phyloP scores from a whole-genome alignment of 2,113 vertebrate genomes.

The Nipponia nippon region DNA sequence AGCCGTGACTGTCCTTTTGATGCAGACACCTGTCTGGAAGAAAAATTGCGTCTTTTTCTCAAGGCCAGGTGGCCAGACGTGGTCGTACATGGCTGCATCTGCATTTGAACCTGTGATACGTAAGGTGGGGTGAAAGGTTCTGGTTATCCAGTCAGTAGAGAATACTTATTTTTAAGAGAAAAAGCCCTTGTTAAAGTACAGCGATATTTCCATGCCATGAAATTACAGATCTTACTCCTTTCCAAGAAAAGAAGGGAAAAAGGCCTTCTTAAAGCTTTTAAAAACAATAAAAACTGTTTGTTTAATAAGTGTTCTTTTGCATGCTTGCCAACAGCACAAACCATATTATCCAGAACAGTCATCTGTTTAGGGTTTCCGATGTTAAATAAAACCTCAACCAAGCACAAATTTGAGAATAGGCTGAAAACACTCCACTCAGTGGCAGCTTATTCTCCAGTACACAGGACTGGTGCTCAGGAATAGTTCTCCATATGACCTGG shows the following conservation, averaged over 20 bases:
- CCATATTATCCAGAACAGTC: slow-evolving; percentile 28
- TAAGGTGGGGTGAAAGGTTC: not conserved
- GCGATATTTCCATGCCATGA: not conserved
- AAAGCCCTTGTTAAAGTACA: not conserved
- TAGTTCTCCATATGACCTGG: not conserved
- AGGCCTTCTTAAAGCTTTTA: slow-evolving; percentile 16
- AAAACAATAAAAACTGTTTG: slow-evolving; percentile 63
- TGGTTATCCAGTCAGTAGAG: not conserved
- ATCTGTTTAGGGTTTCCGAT: slow-evolving; percentile 41
- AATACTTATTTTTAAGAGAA: slow-evolving; percentile 9
- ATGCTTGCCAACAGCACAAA: slow-evolving; percentile 37
- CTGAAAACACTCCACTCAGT: not conserved
- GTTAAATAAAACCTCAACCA: slow-evolving; percentile 40
- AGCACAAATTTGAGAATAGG: slow-evolving; percentile 34
- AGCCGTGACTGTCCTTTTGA: not conserved
- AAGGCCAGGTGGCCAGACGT: not conserved
- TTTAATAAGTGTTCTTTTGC: slow-evolving; percentile 59
- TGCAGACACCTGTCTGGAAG: not conserved
- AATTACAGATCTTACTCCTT: slow-evolving; percentile 7
- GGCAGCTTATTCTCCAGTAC: not conserved
- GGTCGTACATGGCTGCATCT: not conserved
- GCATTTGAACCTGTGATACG: not conserved
- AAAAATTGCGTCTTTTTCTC: not conserved
- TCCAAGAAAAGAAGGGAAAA: slow-evolving; percentile 8
- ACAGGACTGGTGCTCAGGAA: not conserved